A percentile compares a stretch with the other conserved stretches of the same genome.
Evolutionary conservation across 2,113 vertebrate species (phyloP).

Genomic region (Sinocyclocheilus anophthalmus): DNA sequence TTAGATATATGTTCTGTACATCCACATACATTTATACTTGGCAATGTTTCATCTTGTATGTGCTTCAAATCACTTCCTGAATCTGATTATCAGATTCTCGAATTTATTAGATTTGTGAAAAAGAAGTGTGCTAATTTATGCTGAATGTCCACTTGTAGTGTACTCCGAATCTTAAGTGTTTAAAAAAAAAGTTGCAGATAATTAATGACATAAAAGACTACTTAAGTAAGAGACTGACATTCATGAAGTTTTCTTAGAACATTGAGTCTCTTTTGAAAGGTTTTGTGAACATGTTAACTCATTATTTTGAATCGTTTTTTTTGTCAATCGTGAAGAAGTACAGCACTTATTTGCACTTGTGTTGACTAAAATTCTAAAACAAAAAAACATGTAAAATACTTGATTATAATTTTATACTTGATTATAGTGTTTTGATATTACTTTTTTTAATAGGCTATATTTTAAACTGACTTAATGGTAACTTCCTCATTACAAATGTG

Average conservation of each 20-base stretch:
- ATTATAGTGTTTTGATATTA: too few species aligned
- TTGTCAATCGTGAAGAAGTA: not conserved
- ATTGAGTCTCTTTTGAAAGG: too few species aligned
- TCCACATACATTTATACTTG: not conserved
- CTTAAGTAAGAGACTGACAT: not conserved
- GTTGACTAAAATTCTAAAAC: not conserved
- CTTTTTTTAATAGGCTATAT: too few species aligned
- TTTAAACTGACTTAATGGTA: too few species aligned
- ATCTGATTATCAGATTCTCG: not conserved
- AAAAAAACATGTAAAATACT: not conserved
- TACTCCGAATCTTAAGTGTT: not conserved
- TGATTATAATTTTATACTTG: not conserved
- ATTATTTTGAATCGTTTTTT: not conserved
- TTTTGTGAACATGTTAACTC: not conserved
- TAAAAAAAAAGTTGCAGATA: not conserved
- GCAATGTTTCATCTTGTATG: not conserved
- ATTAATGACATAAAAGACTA: not conserved
- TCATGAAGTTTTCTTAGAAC: too few species aligned
- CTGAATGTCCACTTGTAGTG: not conserved
- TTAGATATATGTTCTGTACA: not conserved
- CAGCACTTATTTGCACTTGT: not conserved
- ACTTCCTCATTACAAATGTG: too few species aligned
- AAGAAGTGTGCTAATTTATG: not conserved
- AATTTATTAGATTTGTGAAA: not conserved
- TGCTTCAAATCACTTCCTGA: not conserved